Evolutionary conservation across 2,888 invertebrate genomes (phyloP).

Genomic region (Gerris lacustris): DNA sequence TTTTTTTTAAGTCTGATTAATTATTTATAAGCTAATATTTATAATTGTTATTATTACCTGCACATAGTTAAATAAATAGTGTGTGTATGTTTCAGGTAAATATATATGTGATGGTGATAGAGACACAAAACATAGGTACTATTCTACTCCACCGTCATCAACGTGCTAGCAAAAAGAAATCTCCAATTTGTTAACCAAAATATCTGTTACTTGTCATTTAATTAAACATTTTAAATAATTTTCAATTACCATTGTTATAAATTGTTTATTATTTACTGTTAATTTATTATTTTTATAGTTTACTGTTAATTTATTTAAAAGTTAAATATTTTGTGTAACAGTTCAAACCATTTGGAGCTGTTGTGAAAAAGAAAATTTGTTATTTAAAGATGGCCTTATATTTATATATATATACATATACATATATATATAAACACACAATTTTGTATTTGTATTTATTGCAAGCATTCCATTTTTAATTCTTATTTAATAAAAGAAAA

Average conservation of each 20-base stretch:
- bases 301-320: conserved; percentile 16
- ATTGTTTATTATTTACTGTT: conserved; percentile 17
- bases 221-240: conserved; percentile 15
- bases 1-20: too few relatives aligned
- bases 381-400: too few relatives aligned
- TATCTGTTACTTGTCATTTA: conserved; percentile 10
- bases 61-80: too few relatives aligned
- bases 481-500: too few relatives aligned
- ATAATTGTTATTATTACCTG: too few relatives aligned
- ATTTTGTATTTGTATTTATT: too few relatives aligned
- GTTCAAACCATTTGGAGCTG: too few relatives aligned
- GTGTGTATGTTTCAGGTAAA: conserved; percentile 43
- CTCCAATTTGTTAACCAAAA: neutral
- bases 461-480: too few relatives aligned
- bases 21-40: too few relatives aligned
- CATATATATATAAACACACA: too few relatives aligned
- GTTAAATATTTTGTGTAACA: conserved; percentile 16
- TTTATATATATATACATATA: too few relatives aligned
- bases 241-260: conserved; percentile 11
- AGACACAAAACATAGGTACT: conserved; percentile 40
- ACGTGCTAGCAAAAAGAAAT: conserved; percentile 21
- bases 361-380: too few relatives aligned
- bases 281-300: neutral
- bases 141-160: conserved; percentile 38
- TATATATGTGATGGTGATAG: conserved; percentile 73